Percentiles rank a stretch among this genome's conserved stretches.
Evolutionary conservation across 2,113 vertebrate genomes (phyloP).

Genomic region (Campylomormyrus numenius): DNA sequence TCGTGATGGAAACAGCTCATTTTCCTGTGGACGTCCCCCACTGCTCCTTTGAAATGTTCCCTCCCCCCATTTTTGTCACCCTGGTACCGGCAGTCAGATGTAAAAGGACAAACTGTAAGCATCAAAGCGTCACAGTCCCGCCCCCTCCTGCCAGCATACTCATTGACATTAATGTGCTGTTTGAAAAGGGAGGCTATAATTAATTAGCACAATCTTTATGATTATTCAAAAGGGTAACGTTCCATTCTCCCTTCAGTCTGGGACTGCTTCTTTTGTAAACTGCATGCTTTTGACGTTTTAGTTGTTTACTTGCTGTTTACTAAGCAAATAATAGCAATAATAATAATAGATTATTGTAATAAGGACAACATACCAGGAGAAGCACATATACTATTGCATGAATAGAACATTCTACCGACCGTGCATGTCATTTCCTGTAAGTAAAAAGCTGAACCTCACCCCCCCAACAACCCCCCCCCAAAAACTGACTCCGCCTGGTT

Average conservation of each 20-base stretch:
- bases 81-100: not conserved
- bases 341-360: not conserved
- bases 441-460: not conserved
- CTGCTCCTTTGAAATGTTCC: not conserved
- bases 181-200: constrained; percentile 41
- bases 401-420: not conserved
- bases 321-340: constrained; percentile 18
- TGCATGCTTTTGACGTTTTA: constrained; percentile 45
- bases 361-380: constrained; percentile 12
- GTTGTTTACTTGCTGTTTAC: constrained; percentile 43
- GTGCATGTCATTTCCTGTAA: not conserved
- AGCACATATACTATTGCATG: not conserved
- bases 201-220: constrained; percentile 46
- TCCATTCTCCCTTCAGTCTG: constrained; percentile 31
- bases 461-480: not conserved
- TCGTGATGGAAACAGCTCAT: not conserved
- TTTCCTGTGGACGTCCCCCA: not conserved
- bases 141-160: not conserved
- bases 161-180: constrained; percentile 60
- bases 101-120: not conserved
- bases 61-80: not conserved
- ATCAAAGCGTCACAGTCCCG: constrained; percentile 9
- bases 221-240: constrained; percentile 41
- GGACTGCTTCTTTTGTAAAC: constrained; percentile 18
- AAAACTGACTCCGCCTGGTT: not conserved